These are phyloP conservation scores for Epinephelus malabaricus DNA, from an alignment of 2,797 vertebrate genomes.

Conservation along the genomic window DNA sequence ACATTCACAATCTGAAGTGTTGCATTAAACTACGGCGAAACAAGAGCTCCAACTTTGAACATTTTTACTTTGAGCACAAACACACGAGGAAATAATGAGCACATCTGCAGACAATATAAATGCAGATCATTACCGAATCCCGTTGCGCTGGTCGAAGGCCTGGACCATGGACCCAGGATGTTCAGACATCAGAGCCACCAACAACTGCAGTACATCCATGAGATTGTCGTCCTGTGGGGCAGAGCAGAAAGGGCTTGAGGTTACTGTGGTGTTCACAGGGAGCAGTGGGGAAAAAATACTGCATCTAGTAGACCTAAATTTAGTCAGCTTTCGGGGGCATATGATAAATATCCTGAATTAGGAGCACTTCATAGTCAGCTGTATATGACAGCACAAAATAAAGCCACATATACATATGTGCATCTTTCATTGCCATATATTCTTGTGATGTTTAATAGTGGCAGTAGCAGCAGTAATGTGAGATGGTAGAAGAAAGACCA, in stretches of 20 bases:
- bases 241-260: conserved; percentile 9
- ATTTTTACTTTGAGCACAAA: conserved; percentile 1
- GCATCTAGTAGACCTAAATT: neutral
- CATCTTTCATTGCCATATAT: neutral
- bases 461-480: conserved; percentile 8
- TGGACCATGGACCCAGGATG: conserved; percentile 95
- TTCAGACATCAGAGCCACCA: conserved; percentile 98
- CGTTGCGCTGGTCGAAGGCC: conserved; percentile 97
- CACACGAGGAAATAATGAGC: neutral
- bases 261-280: neutral
- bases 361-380: neutral
- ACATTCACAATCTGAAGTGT: too few species aligned
- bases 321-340: too few species aligned
- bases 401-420: neutral
- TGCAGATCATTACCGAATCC: conserved; percentile 89
- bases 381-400: neutral
- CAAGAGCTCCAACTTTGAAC: neutral
- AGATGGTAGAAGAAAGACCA: neutral
- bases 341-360: neutral
- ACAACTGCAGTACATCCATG: conserved; percentile 97
- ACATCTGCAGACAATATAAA: neutral
- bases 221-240: conserved; percentile 94
- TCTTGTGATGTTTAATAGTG: neutral
- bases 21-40: neutral
- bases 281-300: conserved; percentile 10